Evolutionary conservation across 2,888 invertebrate genomes (phyloP).

Genomic region (Plemyria rubiginata): DNA sequence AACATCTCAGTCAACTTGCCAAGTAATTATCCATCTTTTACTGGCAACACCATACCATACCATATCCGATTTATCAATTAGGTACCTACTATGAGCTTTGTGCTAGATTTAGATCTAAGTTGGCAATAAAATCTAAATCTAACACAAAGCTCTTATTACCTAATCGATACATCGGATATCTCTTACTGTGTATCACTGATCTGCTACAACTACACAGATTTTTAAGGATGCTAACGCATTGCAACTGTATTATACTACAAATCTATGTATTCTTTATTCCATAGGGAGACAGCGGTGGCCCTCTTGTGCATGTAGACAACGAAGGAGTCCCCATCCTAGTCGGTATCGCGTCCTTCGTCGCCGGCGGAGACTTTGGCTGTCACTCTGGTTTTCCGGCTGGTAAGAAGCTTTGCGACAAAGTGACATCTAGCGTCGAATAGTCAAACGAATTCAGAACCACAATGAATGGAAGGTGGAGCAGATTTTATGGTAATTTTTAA

Average conservation of each 20-base stretch:
- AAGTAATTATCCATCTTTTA: conserved; percentile 46
- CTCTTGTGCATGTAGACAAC: conserved; percentile 57
- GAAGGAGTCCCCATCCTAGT: conserved; percentile 59
- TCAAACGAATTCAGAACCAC: conserved; percentile 15
- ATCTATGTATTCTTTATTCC: neutral
- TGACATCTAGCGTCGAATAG: conserved; percentile 19
- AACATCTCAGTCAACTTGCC: conserved; percentile 75
- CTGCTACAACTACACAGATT: no score
- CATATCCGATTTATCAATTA: no score
- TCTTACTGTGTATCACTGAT: no score
- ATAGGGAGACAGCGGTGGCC: conserved; percentile 80
- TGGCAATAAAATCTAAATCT: no score
- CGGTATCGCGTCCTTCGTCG: conserved; percentile 75
- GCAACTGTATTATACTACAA: no score
- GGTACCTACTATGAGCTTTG: no score
- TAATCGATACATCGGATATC: no score
- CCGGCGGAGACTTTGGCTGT: conserved; percentile 67
- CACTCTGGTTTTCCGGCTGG: conserved; percentile 74
- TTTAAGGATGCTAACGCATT: no score
- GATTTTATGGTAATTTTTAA: neutral
- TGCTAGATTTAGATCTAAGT: no score
- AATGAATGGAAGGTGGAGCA: no score
- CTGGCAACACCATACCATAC: no score
- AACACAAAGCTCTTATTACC: no score
- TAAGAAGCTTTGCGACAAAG: conserved; percentile 41